These are phyloP conservation scores for Eledone cirrhosa DNA, from an alignment of 2,888 invertebrate genomes.

Conservation along the genomic window DNA sequence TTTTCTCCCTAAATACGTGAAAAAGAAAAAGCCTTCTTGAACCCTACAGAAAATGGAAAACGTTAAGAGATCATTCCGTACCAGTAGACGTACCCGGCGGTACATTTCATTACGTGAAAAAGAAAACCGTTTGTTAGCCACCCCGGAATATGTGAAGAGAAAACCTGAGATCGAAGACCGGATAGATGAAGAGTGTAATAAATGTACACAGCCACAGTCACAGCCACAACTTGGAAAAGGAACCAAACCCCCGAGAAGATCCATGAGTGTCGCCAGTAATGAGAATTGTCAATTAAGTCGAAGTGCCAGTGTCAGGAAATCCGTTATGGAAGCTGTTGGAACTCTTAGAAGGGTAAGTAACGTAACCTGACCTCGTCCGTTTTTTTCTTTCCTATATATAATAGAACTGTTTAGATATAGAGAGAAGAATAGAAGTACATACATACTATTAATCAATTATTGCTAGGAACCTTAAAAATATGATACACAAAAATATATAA, in stretches of 20 bases:
- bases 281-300: neutral
- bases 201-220: neutral
- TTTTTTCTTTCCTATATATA: no score
- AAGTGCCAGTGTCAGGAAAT: neutral
- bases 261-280: neutral
- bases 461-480: no score
- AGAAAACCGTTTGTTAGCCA: neutral
- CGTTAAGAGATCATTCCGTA: neutral
- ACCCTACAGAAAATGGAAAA: neutral
- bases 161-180: slow-evolving; percentile 3
- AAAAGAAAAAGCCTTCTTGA: no score
- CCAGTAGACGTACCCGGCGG: neutral
- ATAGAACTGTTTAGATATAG: no score
- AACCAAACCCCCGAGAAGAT: neutral
- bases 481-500: no score
- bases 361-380: no score
- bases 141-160: slow-evolving; percentile 15
- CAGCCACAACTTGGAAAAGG: neutral
- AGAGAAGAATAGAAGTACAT: no score
- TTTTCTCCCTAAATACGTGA: no score
- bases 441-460: no score
- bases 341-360: neutral
- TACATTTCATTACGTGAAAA: neutral
- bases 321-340: neutral
- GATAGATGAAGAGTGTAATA: neutral